Percentiles rank a stretch among this genome's conserved stretches.
These are phyloP conservation scores for Monoplex corrugatus DNA, from an alignment of 2,888 invertebrate species.

Conservation along the genomic window DNA sequence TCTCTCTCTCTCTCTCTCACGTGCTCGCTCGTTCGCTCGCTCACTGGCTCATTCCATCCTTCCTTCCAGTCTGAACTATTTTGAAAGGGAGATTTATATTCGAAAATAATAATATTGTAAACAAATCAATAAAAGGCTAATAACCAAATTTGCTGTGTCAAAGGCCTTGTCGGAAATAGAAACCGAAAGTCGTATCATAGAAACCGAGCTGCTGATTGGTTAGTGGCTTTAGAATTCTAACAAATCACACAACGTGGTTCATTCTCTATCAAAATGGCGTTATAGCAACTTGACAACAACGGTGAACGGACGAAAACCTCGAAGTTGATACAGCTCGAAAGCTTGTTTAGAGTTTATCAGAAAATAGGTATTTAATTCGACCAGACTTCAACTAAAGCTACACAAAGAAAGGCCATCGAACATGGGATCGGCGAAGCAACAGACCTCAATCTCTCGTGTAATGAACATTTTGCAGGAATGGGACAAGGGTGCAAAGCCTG, in stretches of 20 bases:
- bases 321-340: neutral
- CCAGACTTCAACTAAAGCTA: neutral
- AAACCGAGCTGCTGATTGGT: neutral
- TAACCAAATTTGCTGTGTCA: no score
- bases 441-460: constrained; percentile 78
- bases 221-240: no score
- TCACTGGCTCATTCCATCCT: no score
- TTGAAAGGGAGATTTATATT: no score
- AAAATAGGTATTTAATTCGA: neutral
- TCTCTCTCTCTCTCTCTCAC: no score
- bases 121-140: no score
- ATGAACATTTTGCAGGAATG: constrained; percentile 80
- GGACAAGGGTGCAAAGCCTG: constrained; percentile 80
- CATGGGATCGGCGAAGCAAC: constrained; percentile 80
- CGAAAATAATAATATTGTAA: no score
- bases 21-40: no score
- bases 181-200: neutral
- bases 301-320: neutral
- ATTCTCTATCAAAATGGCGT: constrained; percentile 61
- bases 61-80: no score
- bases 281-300: constrained; percentile 68
- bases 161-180: no score
- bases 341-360: neutral
- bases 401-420: neutral
- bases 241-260: neutral